Conservation (phyloP, 2,113 vertebrate species). For the Nerophis ophidion region DNA sequence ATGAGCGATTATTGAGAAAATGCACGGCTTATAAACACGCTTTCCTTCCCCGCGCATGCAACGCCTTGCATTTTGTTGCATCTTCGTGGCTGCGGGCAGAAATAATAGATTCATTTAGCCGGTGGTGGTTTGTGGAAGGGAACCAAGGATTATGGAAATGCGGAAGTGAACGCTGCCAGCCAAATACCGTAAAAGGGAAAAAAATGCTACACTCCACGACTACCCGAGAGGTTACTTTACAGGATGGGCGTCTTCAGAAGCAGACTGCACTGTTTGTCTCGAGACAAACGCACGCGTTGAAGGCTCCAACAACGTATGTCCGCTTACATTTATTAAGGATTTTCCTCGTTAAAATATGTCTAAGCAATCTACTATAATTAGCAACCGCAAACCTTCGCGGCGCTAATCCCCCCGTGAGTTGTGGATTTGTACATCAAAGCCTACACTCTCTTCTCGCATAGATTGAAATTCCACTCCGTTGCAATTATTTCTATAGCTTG, state of each 20-base stretch:
- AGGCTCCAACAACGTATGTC: conserved; percentile 45
- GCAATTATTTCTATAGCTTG: conserved; percentile 77
- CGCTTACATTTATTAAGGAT: conserved; percentile 70
- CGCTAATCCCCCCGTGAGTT: conserved; percentile 77
- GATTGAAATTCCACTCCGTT: conserved; percentile 74
- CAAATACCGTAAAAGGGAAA: conserved; percentile 54
- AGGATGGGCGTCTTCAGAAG: conserved; percentile 43
- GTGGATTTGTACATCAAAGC: conserved; percentile 82
- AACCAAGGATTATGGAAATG: conserved; percentile 72
- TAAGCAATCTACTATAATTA: conserved; percentile 77
- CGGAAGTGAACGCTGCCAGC: conserved; percentile 54
- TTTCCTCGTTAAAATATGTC: conserved; percentile 72
- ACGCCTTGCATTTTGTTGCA: conserved; percentile 69
- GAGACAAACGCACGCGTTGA: conserved; percentile 41
- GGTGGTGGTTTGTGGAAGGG: conserved; percentile 67
- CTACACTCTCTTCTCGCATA: conserved; percentile 64
- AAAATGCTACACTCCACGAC: conserved; percentile 50
- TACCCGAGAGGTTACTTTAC: conserved; percentile 59
- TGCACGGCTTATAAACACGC: conserved; percentile 46
- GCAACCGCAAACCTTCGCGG: conserved; percentile 77
- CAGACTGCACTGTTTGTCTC: conserved; percentile 19
- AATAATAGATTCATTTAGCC: conserved; percentile 74
- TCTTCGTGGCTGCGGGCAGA: conserved; percentile 62
- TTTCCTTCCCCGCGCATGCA: conserved; percentile 48
- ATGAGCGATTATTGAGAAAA: conserved; percentile 45